Percentiles rank a stretch among this genome's conserved stretches.
Conservation (phyloP, 23 tunicate genomes). For the Botrylloides violaceus region DNA sequence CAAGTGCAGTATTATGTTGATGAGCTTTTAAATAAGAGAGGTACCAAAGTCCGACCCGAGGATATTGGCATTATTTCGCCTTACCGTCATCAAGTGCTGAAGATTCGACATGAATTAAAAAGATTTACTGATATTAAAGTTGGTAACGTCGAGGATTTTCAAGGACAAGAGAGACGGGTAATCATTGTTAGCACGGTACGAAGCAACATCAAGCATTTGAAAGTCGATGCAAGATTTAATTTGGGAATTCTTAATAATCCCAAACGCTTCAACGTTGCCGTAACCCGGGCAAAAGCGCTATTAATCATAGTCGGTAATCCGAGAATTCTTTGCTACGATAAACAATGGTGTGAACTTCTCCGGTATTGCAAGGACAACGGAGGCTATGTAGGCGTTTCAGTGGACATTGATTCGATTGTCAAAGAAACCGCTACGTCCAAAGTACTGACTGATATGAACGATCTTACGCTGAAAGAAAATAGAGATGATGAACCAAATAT, state of each 20-base stretch:
- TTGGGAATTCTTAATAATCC: slow-evolving; percentile 60
- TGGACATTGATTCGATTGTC: neutral
- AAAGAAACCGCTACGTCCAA: neutral
- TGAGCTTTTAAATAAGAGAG: slow-evolving; percentile 26
- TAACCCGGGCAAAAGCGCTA: slow-evolving; percentile 20
- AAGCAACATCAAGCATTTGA: slow-evolving; percentile 27
- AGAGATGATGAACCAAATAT: neutral
- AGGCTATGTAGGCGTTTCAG: slow-evolving; percentile 3
- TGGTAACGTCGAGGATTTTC: slow-evolving; percentile 54
- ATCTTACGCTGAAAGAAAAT: neutral
- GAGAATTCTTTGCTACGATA: neutral
- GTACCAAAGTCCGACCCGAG: slow-evolving; percentile 20
- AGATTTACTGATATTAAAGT: slow-evolving; percentile 26
- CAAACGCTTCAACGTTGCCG: slow-evolving; percentile 33
- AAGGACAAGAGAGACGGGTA: slow-evolving; percentile 49
- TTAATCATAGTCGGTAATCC: slow-evolving; percentile 18
- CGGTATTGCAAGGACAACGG: neutral
- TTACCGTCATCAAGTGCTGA: slow-evolving; percentile 64
- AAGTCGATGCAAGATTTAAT: slow-evolving; percentile 33
- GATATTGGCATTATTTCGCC: slow-evolving; percentile 77
- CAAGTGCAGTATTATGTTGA: slow-evolving; percentile 30
- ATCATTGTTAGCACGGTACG: slow-evolving; percentile 63
- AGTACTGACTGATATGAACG: neutral
- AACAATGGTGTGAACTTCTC: slow-evolving; percentile 2
- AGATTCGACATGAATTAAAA: slow-evolving; percentile 19